These are phyloP conservation scores for Haliclona indistincta DNA, from an alignment of 37 sponge, comb jelly and placozoan genomes.

Conservation along the genomic window DNA sequence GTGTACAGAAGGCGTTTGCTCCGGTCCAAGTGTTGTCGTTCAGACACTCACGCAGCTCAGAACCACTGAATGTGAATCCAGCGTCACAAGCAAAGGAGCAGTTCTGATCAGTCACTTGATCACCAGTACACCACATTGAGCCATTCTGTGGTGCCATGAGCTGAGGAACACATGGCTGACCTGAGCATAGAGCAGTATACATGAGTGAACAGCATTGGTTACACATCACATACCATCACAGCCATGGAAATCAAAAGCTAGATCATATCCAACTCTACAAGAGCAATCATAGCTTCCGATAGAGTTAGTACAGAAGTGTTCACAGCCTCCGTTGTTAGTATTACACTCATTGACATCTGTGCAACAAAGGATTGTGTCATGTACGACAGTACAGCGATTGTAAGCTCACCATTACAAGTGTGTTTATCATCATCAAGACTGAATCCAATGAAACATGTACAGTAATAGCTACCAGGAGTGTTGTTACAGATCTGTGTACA, in stretches of 20 bases:
- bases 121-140: conserved; percentile 11
- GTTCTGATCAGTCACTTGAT: conserved; percentile 6
- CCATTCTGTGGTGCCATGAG: conserved; percentile 21
- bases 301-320: conserved; percentile 36
- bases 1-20: conserved; percentile 11
- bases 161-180: conserved; percentile 3
- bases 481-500: conserved; percentile 17
- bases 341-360: conserved; percentile 27
- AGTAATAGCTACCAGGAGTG: conserved; percentile 2
- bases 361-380: not conserved
- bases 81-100: conserved; percentile 11
- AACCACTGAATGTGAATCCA: not conserved
- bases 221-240: not conserved
- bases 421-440: conserved; percentile 2
- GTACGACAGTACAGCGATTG: not conserved
- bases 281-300: conserved; percentile 23
- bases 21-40: conserved; percentile 1
- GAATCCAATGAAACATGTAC: conserved; percentile 6
- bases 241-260: not conserved
- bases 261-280: conserved; percentile 18
- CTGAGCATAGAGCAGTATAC: not conserved
- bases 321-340: conserved; percentile 27
- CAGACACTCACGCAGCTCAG: not conserved
- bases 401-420: conserved; percentile 18
- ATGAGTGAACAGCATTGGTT: not conserved